Evolutionary conservation across 1,140 invertebrate species (phyloP).

Genomic region (Drosophila busckii): DNA sequence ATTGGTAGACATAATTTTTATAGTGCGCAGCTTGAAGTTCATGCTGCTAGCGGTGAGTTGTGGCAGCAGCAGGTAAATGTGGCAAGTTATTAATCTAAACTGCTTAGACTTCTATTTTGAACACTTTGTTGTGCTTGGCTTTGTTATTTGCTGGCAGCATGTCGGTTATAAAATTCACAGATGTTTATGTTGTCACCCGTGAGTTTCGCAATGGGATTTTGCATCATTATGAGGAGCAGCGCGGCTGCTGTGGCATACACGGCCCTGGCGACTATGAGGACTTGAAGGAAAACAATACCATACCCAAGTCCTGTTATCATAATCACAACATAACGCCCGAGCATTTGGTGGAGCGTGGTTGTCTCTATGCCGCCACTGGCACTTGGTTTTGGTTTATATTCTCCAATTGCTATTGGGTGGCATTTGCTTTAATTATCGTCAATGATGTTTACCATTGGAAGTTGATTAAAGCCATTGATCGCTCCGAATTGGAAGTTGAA

Average conservation of each 20-base stretch:
- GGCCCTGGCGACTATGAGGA: conserved; percentile 10
- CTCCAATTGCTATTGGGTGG: conserved; percentile 21
- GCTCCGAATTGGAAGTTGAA: too few species aligned
- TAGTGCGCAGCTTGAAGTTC: neutral
- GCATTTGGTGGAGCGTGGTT: conserved; percentile 6
- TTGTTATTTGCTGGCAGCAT: conserved; percentile 8
- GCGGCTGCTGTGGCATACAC: conserved; percentile 20
- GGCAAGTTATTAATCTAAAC: neutral
- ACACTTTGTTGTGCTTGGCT: neutral
- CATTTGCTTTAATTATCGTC: conserved; percentile 1
- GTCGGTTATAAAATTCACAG: conserved; percentile 3
- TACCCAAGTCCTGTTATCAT: conserved; percentile 9
- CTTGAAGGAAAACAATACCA: neutral
- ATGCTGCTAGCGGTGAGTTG: conserved; percentile 8
- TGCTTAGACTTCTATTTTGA: neutral
- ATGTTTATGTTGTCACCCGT: conserved; percentile 10
- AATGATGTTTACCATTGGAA: conserved; percentile 10
- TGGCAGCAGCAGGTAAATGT: neutral
- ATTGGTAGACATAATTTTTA: neutral
- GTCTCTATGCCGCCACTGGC: conserved; percentile 4
- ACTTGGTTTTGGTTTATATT: conserved; percentile 30
- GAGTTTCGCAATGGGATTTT: conserved; percentile 3
- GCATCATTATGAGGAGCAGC: conserved; percentile 3
- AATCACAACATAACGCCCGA: neutral
- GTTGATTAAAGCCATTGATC: too few species aligned